Evolutionary conservation across 1,140 invertebrate species (phyloP).

Genomic region (Drosophila hydei): DNA sequence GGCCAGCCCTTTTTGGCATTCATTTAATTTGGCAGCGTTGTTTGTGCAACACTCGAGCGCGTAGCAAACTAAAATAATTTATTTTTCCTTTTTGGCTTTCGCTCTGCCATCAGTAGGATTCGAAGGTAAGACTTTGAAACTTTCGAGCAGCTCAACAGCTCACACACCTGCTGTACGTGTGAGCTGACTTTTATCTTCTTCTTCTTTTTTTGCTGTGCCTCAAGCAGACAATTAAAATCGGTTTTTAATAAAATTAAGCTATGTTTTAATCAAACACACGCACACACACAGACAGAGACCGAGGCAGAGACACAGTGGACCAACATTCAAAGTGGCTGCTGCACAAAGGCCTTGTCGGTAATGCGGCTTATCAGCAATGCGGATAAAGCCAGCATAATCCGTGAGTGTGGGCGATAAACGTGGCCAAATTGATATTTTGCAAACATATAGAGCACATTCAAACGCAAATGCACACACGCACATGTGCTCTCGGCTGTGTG

Average conservation of each 20-base stretch:
- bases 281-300: background rate
- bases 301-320: background rate
- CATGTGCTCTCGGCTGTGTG: background rate
- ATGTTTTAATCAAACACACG: conserved; percentile 36
- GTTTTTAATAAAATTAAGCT: conserved; percentile 7
- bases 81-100: conserved; percentile 64
- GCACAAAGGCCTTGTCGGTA: conserved; percentile 58
- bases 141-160: conserved; percentile 1
- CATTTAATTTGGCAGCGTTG: conserved; percentile 72
- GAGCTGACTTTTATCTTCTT: background rate
- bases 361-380: conserved; percentile 66
- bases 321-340: conserved; percentile 3
- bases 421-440: conserved; percentile 18
- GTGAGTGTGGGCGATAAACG: conserved; percentile 7
- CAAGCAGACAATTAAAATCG: background rate
- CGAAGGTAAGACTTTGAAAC: conserved; percentile 43
- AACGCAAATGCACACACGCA: conserved; percentile 9
- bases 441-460: conserved; percentile 16
- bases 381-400: conserved; percentile 57
- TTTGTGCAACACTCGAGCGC: conserved; percentile 72
- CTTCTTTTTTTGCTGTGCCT: background rate
- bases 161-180: background rate
- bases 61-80: conserved; percentile 70
- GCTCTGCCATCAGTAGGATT: conserved; percentile 70
- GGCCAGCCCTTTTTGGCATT: conserved; percentile 63